These are phyloP conservation scores for Fukomys damarensis DNA, from an alignment of 2,113 vertebrate genomes.

Conservation along the genomic window DNA sequence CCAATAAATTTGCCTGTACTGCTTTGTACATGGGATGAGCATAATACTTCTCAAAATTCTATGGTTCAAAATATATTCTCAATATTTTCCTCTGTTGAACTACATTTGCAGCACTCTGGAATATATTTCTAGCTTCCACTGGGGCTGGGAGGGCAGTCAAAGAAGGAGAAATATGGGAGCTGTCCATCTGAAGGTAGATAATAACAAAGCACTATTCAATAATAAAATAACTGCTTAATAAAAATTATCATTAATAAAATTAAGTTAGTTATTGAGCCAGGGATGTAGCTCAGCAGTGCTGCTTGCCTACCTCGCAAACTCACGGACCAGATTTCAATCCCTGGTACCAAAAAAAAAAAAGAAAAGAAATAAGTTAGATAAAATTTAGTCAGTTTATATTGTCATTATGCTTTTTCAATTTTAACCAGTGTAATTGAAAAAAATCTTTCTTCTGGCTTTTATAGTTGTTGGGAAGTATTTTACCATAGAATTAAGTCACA, in stretches of 20 bases:
- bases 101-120: neutral
- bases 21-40: neutral
- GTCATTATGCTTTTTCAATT: neutral
- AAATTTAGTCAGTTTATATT: neutral
- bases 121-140: neutral
- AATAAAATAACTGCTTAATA: neutral
- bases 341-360: no score
- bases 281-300: no score
- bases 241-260: neutral
- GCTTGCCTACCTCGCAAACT: no score
- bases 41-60: neutral
- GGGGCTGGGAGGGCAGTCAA: neutral
- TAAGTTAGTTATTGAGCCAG: neutral
- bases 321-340: no score
- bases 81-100: neutral
- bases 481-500: neutral
- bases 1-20: neutral
- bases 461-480: neutral
- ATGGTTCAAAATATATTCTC: neutral
- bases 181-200: neutral
- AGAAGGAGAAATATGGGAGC: neutral
- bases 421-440: neutral
- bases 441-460: neutral
- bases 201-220: neutral
- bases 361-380: no score